A percentile compares a stretch with the other conserved stretches of the same genome.
Conservation (phyloP, 2,888 invertebrate genomes). For the Rhamphomyia laevipes region DNA sequence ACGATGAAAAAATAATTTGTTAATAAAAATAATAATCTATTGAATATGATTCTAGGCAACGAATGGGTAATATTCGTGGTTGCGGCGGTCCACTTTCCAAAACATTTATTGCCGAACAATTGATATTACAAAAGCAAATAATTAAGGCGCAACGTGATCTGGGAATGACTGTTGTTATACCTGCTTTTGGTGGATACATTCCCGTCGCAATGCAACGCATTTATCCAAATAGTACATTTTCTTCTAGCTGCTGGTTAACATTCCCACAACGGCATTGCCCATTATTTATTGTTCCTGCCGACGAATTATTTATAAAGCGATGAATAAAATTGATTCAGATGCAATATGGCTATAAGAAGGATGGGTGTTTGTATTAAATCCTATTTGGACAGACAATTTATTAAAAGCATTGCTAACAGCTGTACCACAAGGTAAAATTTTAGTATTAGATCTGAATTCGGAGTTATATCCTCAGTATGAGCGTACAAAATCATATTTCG, state of each 20-base stretch:
- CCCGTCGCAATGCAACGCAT: constrained; percentile 59
- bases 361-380: constrained; percentile 67
- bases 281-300: constrained; percentile 65
- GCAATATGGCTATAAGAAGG: constrained; percentile 86
- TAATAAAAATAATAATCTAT: no score
- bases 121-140: constrained; percentile 60
- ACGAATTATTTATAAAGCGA: constrained; percentile 58
- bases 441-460: constrained; percentile 72
- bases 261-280: constrained; percentile 69
- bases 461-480: constrained; percentile 74
- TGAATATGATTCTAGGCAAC: constrained; percentile 35
- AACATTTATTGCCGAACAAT: constrained; percentile 58
- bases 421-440: constrained; percentile 65
- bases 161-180: constrained; percentile 74
- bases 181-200: constrained; percentile 87
- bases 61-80: constrained; percentile 90
- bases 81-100: constrained; percentile 76
- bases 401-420: constrained; percentile 65
- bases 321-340: constrained; percentile 55
- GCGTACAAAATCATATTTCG: constrained; percentile 68
- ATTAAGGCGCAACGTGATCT: no score
- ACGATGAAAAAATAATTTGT: constrained; percentile 9
- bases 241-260: constrained; percentile 55
- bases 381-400: constrained; percentile 51
- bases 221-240: constrained; percentile 55